phyloP scores from a whole-genome alignment of 2,113 vertebrate species.

The Hymenochirus boettgeri region DNA sequence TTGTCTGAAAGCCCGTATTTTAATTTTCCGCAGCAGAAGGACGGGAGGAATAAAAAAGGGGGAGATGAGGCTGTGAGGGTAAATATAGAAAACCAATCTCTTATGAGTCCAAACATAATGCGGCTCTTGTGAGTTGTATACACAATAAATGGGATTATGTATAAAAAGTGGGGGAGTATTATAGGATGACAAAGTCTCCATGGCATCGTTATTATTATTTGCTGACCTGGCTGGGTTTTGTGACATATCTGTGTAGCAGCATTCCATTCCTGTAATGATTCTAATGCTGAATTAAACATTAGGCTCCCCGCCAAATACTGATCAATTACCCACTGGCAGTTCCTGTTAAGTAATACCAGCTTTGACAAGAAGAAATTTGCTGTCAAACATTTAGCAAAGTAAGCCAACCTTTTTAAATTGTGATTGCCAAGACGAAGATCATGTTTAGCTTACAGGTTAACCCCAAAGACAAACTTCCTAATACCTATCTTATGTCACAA shows the following conservation, averaged over 20 bases:
- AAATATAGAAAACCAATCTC: no score
- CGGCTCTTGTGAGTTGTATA: no score
- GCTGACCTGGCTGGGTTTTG: neutral
- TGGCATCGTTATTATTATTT: no score
- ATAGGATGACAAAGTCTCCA: neutral
- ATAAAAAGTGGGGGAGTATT: neutral
- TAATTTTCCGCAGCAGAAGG: no score
- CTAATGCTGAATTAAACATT: constrained; percentile 41
- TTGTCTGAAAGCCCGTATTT: no score
- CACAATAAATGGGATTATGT: no score
- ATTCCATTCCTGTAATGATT: constrained; percentile 51
- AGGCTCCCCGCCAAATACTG: constrained; percentile 49
- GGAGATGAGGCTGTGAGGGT: no score
- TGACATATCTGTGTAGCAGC: neutral
- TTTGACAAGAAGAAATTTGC: constrained; percentile 53
- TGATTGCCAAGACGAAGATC: constrained; percentile 50
- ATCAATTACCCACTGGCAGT: constrained; percentile 47
- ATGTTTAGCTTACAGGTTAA: constrained; percentile 52
- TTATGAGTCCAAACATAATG: no score
- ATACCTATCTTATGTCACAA: constrained; percentile 3
- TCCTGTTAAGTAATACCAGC: constrained; percentile 51
- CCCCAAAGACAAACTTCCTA: constrained; percentile 37
- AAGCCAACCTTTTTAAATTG: constrained; percentile 30
- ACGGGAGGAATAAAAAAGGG: no score
- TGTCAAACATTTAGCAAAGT: constrained; percentile 49